phyloP scores from a whole-genome alignment of 1,140 invertebrate species.

The Drosophila lini region DNA sequence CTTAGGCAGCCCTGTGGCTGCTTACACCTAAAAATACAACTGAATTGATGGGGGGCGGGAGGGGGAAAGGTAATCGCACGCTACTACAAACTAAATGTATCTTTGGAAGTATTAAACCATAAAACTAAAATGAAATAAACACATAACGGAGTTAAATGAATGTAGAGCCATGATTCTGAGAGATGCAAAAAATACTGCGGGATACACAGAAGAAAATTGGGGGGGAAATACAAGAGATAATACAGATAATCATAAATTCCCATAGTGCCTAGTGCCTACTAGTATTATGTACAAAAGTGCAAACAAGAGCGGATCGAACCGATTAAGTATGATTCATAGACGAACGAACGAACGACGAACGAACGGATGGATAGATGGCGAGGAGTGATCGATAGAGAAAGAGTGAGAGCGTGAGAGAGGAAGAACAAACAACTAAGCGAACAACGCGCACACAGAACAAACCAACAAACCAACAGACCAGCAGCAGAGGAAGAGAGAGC shows the following conservation, averaged over 20 bases:
- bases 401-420: constrained; percentile 39
- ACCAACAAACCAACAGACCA: constrained; percentile 32
- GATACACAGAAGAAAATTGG: constrained; percentile 1
- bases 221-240: constrained; percentile 23
- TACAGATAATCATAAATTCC: constrained; percentile 44
- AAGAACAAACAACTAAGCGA: constrained; percentile 42
- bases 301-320: constrained; percentile 28
- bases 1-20: constrained; percentile 53
- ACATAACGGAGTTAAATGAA: constrained; percentile 35
- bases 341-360: constrained; percentile 6
- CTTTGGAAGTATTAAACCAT: constrained; percentile 80
- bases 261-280: constrained; percentile 41
- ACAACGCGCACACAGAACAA: constrained; percentile 55
- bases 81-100: constrained; percentile 76
- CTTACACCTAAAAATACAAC: constrained; percentile 55
- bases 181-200: constrained; percentile 18
- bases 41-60: constrained; percentile 32
- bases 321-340: constrained; percentile 33
- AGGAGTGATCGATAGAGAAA: constrained; percentile 32
- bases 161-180: constrained; percentile 21
- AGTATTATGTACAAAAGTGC: constrained; percentile 56
- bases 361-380: not conserved
- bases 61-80: constrained; percentile 54
- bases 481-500: constrained; percentile 51
- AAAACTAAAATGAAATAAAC: constrained; percentile 70